Conservation (phyloP, 2,797 vertebrate species). For the Streptopelia turtur region DNA sequence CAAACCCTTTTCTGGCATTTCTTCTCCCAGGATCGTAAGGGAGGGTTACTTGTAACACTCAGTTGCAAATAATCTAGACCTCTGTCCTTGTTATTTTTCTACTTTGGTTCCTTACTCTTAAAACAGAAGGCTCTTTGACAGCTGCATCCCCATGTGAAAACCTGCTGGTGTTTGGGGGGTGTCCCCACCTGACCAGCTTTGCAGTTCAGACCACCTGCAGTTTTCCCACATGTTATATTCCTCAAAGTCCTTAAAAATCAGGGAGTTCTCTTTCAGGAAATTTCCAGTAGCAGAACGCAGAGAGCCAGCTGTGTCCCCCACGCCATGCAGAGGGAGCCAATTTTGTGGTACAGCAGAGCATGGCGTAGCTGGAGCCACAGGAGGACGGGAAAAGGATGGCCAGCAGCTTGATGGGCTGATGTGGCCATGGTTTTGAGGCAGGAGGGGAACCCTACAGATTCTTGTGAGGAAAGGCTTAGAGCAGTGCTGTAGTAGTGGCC, state of each 20-base stretch:
- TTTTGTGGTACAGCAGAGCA: constrained; percentile 14
- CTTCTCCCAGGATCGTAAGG: neutral
- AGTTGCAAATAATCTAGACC: neutral
- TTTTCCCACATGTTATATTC: constrained; percentile 51
- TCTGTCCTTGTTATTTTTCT: neutral
- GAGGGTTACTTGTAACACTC: neutral
- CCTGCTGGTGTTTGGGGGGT: constrained; percentile 38
- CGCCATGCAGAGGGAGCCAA: neutral
- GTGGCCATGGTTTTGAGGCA: neutral
- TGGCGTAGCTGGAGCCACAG: neutral
- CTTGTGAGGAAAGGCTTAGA: neutral
- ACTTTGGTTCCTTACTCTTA: neutral
- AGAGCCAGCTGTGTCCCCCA: neutral
- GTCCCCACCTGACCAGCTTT: constrained; percentile 60
- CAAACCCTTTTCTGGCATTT: neutral
- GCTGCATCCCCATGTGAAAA: constrained; percentile 54
- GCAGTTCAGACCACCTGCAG: constrained; percentile 26
- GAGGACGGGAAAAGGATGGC: neutral
- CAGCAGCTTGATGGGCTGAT: neutral
- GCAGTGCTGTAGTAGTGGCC: neutral
- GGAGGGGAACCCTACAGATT: neutral
- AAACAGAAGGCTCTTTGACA: constrained; percentile 33
- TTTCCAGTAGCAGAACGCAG: constrained; percentile 45
- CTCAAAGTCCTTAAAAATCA: constrained; percentile 8
- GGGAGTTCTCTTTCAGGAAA: constrained; percentile 10